Evolutionary conservation across 2,888 invertebrate species (phyloP), one percentile per base, ranked within the genome.

Genomic region (Brenthis daphne): DNA sequence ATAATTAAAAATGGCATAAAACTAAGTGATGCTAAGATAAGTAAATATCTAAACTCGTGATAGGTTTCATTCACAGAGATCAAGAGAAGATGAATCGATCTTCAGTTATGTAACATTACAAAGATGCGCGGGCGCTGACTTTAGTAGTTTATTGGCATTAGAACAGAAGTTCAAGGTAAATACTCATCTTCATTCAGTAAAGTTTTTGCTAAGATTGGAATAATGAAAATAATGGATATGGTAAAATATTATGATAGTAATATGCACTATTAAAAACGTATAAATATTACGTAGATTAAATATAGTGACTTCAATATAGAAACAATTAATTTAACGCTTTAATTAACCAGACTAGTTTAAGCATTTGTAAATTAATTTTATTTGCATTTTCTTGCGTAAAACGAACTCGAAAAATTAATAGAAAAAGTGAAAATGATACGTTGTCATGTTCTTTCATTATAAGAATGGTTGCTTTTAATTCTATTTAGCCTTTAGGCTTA

Each of bases 101-200:
- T 63, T 65, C 54, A 50, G 50, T 71, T 48, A 71, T 56, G 64
- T 69, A 69, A 69, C 53, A 55, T 43, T 47, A 65, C 61, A 60
- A 29, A 64, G 64, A 69, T 64, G 69, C 56, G 66, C 67, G 29
- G 51, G 33, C 64, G 51, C 48, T 1, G 64, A 53, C 50, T 47
- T 61, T 43, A 63, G 29, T 29, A 47, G 64, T 60, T 48, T 57
- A 57, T 67, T 69, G 60, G 55, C 64, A 64, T 71, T 65, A 57
- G 58, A 50, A 56, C 67, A 50, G 60, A 64, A 64, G 74, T 69
- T 75, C 72, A 73, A 69, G 74, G 74, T 55, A 29, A 70, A 48
- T 61, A 66, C 63, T 66, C 69, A 71, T 75, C 73, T 72, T 67
- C 65, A 63, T 71, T 70, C 51, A 61, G 65, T 58, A 43, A 43